Conservation (phyloP, 2,888 invertebrate genomes). For the Acronicta leporina region DNA sequence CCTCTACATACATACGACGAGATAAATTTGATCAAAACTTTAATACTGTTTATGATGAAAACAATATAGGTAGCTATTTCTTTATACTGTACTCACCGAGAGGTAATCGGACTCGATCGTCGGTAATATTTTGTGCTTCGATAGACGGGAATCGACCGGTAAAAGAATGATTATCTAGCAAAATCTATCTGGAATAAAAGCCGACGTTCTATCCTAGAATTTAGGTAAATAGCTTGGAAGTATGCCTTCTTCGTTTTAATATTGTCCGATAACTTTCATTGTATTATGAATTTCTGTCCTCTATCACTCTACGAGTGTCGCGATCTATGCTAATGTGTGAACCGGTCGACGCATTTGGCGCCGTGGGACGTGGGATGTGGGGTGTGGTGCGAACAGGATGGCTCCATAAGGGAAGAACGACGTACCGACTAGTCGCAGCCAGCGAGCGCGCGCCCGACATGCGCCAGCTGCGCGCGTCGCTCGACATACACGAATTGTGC, state of each 20-base stretch:
- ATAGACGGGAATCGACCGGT: conserved; percentile 82
- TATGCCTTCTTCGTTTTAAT: conserved; percentile 86
- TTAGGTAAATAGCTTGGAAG: conserved; percentile 87
- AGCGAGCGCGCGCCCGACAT: conserved; percentile 24
- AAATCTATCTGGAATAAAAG: conserved; percentile 89
- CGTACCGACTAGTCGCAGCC: conserved; percentile 54
- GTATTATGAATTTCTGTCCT: conserved; percentile 81
- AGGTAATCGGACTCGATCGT: conserved; percentile 82
- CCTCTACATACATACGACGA: conserved; percentile 84
- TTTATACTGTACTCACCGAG: conserved; percentile 75
- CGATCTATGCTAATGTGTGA: conserved; percentile 84
- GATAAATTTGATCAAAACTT: conserved; percentile 83
- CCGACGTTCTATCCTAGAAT: conserved; percentile 86
- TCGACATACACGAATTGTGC: conserved; percentile 68
- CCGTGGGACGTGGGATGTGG: conserved; percentile 44
- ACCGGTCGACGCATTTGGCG: conserved; percentile 52
- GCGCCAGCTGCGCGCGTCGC: conserved; percentile 45
- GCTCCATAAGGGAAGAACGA: conserved; percentile 60
- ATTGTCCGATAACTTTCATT: conserved; percentile 88
- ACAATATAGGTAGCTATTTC: conserved; percentile 79
- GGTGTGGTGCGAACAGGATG: conserved; percentile 55
- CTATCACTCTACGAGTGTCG: conserved; percentile 88
- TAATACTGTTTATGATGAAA: conserved; percentile 86
- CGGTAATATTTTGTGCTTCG: conserved; percentile 87
- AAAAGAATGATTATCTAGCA: conserved; percentile 86